Conservation (phyloP, 2,888 invertebrate genomes). For the Pedicia rivosa region DNA sequence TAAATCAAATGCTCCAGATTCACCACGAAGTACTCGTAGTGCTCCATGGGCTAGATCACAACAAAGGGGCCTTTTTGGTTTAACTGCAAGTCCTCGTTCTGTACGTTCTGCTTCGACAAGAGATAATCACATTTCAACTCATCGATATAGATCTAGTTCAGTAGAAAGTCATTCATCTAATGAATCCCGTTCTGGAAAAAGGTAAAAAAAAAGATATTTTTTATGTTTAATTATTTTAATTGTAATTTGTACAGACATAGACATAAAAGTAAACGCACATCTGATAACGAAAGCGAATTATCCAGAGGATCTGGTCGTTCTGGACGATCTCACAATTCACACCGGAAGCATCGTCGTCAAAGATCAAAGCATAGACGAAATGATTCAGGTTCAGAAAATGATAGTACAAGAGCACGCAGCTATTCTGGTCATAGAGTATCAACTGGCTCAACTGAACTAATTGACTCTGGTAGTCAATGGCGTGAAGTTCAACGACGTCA, state of each 20-base stretch:
- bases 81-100: constrained; percentile 64
- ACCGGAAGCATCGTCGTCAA: constrained; percentile 55
- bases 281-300: constrained; percentile 81
- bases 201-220: constrained; percentile 32
- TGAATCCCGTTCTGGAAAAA: constrained; percentile 62
- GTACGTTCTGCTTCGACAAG: constrained; percentile 48
- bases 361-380: constrained; percentile 57
- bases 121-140: constrained; percentile 20
- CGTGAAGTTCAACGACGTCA: constrained; percentile 68
- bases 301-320: constrained; percentile 73
- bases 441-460: constrained; percentile 45
- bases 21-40: constrained; percentile 69
- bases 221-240: background rate
- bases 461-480: constrained; percentile 82
- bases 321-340: constrained; percentile 54
- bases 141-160: constrained; percentile 55
- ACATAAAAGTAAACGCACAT: constrained; percentile 65
- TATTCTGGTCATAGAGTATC: constrained; percentile 30
- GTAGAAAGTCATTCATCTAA: constrained; percentile 83
- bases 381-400: constrained; percentile 57
- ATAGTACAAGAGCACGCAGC: constrained; percentile 37
- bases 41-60: constrained; percentile 64
- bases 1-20: constrained; percentile 36
- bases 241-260: constrained; percentile 35
- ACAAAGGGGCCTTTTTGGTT: constrained; percentile 58